A percentile compares a stretch with the other conserved stretches of the same genome.
phyloP scores from a whole-genome alignment of 1,140 invertebrate species.

The Cherax quadricarinatus region DNA sequence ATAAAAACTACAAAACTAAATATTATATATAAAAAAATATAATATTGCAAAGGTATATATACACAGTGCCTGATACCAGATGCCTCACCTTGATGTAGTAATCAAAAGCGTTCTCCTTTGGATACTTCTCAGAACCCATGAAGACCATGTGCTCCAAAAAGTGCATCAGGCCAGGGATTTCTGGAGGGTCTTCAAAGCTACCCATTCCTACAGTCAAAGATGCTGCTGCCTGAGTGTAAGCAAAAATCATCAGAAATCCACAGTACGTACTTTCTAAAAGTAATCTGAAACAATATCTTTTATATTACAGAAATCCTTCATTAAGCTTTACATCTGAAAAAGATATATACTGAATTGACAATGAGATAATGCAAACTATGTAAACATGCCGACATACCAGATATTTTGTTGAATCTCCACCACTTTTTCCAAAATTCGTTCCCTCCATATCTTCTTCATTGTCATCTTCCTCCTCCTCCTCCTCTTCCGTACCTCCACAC shows the following conservation, averaged over 20 bases:
- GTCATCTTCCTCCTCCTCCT: constrained; percentile 8
- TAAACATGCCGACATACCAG: constrained; percentile 5
- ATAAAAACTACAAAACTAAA: no score
- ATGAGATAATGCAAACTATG: no score
- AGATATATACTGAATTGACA: no score
- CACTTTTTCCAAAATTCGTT: background rate
- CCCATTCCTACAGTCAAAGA: constrained; percentile 77
- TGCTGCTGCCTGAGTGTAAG: constrained; percentile 64
- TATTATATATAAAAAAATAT: no score
- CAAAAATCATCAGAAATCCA: background rate
- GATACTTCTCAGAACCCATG: constrained; percentile 94
- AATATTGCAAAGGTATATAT: background rate
- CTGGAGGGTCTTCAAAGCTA: constrained; percentile 90
- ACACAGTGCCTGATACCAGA: background rate
- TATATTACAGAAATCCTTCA: no score
- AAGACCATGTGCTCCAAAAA: constrained; percentile 99
- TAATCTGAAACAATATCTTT: no score
- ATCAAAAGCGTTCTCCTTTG: constrained; percentile 90
- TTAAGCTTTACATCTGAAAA: no score
- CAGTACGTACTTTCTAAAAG: no score
- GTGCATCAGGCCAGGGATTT: constrained; percentile 94
- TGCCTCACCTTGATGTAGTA: constrained; percentile 60
- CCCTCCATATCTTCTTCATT: constrained; percentile 3
- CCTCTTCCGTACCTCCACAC: background rate
- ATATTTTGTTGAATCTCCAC: constrained; percentile 28